These are phyloP conservation scores for Meteorus sp. DNA, from an alignment of 1,140 invertebrate genomes.

Conservation along the genomic window DNA sequence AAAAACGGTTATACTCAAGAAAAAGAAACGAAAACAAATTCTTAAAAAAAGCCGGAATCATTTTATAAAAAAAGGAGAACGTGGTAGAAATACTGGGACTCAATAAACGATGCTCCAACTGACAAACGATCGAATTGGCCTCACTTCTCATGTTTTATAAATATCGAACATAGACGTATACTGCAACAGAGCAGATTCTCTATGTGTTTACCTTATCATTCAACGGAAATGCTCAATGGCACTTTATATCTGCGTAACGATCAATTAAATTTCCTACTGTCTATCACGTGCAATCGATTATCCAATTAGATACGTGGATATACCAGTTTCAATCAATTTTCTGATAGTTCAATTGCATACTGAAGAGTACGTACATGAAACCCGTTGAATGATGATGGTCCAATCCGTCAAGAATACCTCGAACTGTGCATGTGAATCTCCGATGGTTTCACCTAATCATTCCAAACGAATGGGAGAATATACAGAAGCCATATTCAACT, in stretches of 20 bases:
- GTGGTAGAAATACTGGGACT: conserved; percentile 16
- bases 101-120: conserved; percentile 18
- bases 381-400: no score
- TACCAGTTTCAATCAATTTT: no score
- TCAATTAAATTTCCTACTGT: background rate
- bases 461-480: background rate
- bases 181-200: no score
- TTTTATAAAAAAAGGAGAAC: no score
- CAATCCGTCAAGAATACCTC: no score
- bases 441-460: background rate
- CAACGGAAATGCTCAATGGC: conserved; percentile 4
- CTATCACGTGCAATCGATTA: background rate
- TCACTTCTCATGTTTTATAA: no score
- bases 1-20: no score
- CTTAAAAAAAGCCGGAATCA: conserved; percentile 11
- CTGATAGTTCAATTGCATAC: no score
- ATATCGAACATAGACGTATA: no score
- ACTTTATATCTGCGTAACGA: background rate
- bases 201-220: conserved; percentile 14
- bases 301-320: no score
- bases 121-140: conserved; percentile 15
- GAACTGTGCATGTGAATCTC: no score
- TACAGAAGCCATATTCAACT: background rate
- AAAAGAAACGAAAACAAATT: conserved; percentile 16
- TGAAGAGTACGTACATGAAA: no score